These are phyloP conservation scores for Trididemnum clinides DNA, from an alignment of 23 tunicate genomes.

Conservation along the genomic window DNA sequence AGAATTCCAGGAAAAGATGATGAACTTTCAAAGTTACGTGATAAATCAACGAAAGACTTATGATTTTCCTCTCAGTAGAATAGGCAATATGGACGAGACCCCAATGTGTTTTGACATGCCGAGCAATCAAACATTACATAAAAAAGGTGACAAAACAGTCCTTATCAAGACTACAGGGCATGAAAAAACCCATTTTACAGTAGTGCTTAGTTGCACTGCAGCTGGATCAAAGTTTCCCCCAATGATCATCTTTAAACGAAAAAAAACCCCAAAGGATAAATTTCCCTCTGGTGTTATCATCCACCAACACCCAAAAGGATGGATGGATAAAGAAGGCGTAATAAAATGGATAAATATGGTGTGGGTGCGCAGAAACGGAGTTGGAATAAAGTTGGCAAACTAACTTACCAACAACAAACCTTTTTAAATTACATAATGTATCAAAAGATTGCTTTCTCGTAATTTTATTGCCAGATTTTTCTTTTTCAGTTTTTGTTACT, in stretches of 20 bases:
- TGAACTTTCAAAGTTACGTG: not conserved
- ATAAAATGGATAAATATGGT: conserved; percentile 19
- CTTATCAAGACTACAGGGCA: conserved; percentile 23
- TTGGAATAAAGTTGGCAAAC: too few species aligned
- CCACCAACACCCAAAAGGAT: conserved; percentile 6
- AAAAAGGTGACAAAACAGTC: not conserved
- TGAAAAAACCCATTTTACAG: conserved; percentile 30
- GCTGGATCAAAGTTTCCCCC: conserved; percentile 20
- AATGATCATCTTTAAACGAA: conserved; percentile 30
- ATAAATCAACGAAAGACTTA: not conserved
- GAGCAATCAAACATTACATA: not conserved
- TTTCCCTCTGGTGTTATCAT: conserved; percentile 41
- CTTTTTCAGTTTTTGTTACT: too few species aligned
- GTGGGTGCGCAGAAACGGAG: not conserved
- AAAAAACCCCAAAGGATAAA: conserved; percentile 5
- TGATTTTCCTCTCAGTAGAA: not conserved
- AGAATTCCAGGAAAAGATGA: conserved; percentile 19
- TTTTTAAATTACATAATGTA: too few species aligned
- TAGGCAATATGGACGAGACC: conserved; percentile 44
- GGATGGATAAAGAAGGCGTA: conserved; percentile 12
- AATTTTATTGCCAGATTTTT: too few species aligned
- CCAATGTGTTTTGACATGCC: conserved; percentile 42
- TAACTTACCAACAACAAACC: too few species aligned
- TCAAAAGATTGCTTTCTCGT: too few species aligned
- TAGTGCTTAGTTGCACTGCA: conserved; percentile 8